These are phyloP conservation scores for Trichogramma pretiosum DNA, from an alignment of 1,140 invertebrate species.

Conservation along the genomic window DNA sequence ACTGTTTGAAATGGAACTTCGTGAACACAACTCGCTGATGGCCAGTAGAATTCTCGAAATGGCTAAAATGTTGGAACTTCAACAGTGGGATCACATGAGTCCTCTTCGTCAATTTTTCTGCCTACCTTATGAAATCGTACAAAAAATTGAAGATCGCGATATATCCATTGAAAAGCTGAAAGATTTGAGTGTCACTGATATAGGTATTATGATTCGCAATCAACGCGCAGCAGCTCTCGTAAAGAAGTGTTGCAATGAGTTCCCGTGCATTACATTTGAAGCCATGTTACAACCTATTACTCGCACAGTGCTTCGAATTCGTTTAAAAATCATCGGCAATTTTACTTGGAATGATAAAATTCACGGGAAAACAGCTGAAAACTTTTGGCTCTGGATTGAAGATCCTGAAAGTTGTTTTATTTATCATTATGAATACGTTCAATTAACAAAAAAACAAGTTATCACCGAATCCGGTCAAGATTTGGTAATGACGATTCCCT, in stretches of 20 bases:
- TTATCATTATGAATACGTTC: conserved; percentile 92
- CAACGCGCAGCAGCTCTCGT: conserved; percentile 65
- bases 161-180: conserved; percentile 67
- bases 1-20: conserved; percentile 87
- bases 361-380: conserved; percentile 79
- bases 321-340: conserved; percentile 68
- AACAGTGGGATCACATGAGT: conserved; percentile 80
- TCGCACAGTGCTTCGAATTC: conserved; percentile 79
- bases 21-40: conserved; percentile 83
- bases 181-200: conserved; percentile 80
- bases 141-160: conserved; percentile 71
- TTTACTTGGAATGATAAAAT: conserved; percentile 88
- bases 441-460: conserved; percentile 79
- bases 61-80: conserved; percentile 83
- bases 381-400: conserved; percentile 98
- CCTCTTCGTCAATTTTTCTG: conserved; percentile 80
- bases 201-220: conserved; percentile 67
- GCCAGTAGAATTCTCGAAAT: conserved; percentile 71
- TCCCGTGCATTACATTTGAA: conserved; percentile 77
- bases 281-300: conserved; percentile 91
- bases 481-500: conserved; percentile 91
- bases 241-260: conserved; percentile 75
- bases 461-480: conserved; percentile 64
- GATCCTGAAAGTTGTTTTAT: conserved; percentile 89
- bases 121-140: conserved; percentile 67